These are phyloP conservation scores for Panulirus ornatus DNA, from an alignment of 1,140 invertebrate species.

Conservation along the genomic window DNA sequence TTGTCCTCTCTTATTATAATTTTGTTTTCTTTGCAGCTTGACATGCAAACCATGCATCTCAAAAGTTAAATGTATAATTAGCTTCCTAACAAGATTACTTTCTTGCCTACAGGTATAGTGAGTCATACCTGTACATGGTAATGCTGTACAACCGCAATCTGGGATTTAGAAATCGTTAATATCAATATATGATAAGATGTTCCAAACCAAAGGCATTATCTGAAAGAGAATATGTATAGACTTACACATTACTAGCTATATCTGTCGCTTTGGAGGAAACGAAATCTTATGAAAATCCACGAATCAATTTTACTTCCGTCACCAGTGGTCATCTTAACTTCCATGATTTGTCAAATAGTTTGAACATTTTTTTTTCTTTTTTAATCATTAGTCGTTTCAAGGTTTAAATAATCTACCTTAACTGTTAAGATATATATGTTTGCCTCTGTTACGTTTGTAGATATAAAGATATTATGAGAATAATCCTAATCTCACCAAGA, in stretches of 20 bases:
- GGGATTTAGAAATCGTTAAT: neutral
- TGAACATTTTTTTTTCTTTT: neutral
- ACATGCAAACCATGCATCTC: neutral
- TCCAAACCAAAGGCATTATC: too few species aligned
- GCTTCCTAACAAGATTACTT: neutral
- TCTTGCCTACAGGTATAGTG: conserved; percentile 25
- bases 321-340: neutral
- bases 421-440: too few species aligned
- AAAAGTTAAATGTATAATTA: neutral
- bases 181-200: too few species aligned
- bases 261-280: neutral
- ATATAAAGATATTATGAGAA: too few species aligned
- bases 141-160: neutral
- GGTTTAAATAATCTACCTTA: too few species aligned
- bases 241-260: neutral
- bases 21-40: neutral
- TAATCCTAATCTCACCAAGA: too few species aligned
- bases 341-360: neutral
- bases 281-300: neutral
- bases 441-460: too few species aligned
- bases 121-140: conserved; percentile 35
- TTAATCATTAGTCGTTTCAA: too few species aligned
- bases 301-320: neutral
- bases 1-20: neutral
- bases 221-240: neutral